These are phyloP conservation scores for Lithophane socia DNA, from an alignment of 2,888 invertebrate genomes.

Conservation along the genomic window DNA sequence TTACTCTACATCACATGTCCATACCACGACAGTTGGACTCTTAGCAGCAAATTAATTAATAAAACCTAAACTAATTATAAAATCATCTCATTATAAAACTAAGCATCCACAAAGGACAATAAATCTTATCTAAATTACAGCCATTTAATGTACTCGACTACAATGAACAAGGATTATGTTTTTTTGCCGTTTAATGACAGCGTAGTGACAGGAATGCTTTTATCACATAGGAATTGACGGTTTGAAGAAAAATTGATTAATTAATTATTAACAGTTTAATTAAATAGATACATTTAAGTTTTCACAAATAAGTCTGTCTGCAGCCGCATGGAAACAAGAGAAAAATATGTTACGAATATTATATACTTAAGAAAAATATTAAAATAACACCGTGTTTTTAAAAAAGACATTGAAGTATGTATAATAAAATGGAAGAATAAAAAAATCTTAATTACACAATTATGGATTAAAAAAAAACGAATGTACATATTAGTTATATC, in stretches of 20 bases:
- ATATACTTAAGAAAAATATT: background rate
- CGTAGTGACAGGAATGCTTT: background rate
- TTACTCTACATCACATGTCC: background rate
- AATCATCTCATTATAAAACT: background rate
- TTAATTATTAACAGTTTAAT: background rate
- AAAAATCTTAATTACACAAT: too few relatives aligned
- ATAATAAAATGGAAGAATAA: too few relatives aligned
- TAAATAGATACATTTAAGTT: constrained; percentile 3
- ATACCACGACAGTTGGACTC: background rate
- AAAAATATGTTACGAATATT: background rate
- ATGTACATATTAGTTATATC: too few relatives aligned
- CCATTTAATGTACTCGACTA: constrained; percentile 7
- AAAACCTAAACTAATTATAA: background rate
- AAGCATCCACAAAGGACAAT: background rate
- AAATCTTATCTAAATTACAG: constrained; percentile 11
- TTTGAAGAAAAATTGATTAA: background rate
- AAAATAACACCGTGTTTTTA: too few relatives aligned
- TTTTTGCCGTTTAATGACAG: background rate
- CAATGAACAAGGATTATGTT: background rate
- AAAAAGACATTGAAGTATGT: too few relatives aligned
- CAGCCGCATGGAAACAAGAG: background rate
- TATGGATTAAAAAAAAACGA: too few relatives aligned
- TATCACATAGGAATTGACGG: background rate
- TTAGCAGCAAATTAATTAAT: background rate
- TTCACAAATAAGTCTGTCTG: background rate